Evolutionary conservation across 1,140 invertebrate species (phyloP).

Genomic region (Hyphantria cunea): DNA sequence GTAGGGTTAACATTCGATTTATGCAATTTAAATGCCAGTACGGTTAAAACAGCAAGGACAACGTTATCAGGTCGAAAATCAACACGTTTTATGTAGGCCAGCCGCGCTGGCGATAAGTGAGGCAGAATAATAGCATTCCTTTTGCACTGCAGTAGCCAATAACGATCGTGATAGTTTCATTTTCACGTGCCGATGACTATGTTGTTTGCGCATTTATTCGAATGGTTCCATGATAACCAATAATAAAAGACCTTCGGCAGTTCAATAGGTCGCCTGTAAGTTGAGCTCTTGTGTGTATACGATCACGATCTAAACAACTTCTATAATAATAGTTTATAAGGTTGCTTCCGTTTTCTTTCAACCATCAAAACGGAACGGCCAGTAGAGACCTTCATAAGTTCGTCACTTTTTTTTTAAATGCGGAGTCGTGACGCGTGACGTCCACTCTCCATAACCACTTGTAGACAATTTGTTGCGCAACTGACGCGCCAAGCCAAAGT

Average conservation of each 20-base stretch:
- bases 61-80: slow-evolving; percentile 75
- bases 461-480: slow-evolving; percentile 67
- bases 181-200: slow-evolving; percentile 73
- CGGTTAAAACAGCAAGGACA: slow-evolving; percentile 73
- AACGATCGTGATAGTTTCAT: slow-evolving; percentile 74
- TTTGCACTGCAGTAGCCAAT: slow-evolving; percentile 71
- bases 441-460: slow-evolving; percentile 57
- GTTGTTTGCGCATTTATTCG: slow-evolving; percentile 55
- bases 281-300: slow-evolving; percentile 5
- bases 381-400: slow-evolving; percentile 42
- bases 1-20: slow-evolving; percentile 62
- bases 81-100: slow-evolving; percentile 75
- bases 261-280: slow-evolving; percentile 56
- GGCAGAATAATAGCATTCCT: slow-evolving; percentile 65
- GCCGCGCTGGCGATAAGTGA: slow-evolving; percentile 47
- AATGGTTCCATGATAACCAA: slow-evolving; percentile 54
- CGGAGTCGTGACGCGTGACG: slow-evolving; percentile 52
- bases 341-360: too few species aligned
- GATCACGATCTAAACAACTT: too few species aligned
- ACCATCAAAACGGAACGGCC: slow-evolving; percentile 10
- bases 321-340: too few species aligned
- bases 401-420: slow-evolving; percentile 49
- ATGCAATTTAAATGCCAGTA: slow-evolving; percentile 76
- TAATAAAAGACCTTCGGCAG: slow-evolving; percentile 44
- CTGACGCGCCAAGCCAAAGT: slow-evolving; percentile 41